Evolutionary conservation across 2,113 vertebrate species (phyloP).

Genomic region (Rhabdomys dilectus): DNA sequence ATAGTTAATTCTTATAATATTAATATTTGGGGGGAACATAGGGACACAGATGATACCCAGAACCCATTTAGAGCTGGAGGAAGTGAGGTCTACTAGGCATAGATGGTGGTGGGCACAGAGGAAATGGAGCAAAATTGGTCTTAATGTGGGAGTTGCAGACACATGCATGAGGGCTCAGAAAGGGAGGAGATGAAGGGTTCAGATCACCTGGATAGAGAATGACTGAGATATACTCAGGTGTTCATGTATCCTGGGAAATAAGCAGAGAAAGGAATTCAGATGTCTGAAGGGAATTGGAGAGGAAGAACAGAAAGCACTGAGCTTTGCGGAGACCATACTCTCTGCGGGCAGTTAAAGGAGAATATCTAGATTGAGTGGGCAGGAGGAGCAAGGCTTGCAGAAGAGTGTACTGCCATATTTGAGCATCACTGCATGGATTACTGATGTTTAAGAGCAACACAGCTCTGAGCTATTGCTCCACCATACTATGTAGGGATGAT

Average conservation of each 20-base stretch:
- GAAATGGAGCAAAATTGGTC: background rate
- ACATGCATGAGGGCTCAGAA: rapidly evolving
- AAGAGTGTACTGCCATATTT: background rate
- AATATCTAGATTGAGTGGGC: rapidly evolving
- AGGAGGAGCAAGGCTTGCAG: rapidly evolving
- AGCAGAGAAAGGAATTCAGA: background rate
- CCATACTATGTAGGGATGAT: too few relatives aligned
- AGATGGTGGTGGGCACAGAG: background rate
- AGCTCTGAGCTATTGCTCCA: background rate
- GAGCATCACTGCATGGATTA: background rate
- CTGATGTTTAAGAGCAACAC: background rate
- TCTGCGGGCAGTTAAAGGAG: background rate
- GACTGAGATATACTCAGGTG: background rate
- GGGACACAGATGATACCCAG: background rate
- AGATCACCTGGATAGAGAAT: background rate
- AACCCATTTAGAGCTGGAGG: background rate
- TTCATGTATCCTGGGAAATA: background rate
- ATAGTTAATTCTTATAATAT: too few relatives aligned
- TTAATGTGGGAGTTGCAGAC: background rate
- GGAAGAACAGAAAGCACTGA: background rate
- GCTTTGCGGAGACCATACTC: background rate
- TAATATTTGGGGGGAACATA: background rate
- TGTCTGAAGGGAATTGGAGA: background rate
- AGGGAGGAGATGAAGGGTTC: background rate
- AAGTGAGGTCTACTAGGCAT: background rate